Conservation (phyloP, 2,113 vertebrate genomes). For the Phoenicopterus ruber region DNA sequence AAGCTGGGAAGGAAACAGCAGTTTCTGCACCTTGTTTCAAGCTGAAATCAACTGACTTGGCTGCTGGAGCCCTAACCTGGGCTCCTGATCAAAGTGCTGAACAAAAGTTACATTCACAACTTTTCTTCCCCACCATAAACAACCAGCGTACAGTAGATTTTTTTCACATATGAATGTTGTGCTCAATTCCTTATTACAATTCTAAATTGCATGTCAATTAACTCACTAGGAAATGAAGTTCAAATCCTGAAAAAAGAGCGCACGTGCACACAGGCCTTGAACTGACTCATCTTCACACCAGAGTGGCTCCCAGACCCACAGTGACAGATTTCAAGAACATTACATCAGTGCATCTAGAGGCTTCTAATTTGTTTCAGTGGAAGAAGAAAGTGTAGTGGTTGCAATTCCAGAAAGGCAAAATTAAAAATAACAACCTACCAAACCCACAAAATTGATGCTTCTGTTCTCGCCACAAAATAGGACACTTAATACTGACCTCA, state of each 20-base stretch:
- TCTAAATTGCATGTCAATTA: neutral
- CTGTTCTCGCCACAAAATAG: neutral
- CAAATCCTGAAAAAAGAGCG: neutral
- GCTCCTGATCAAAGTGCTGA: neutral
- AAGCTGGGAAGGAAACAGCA: neutral
- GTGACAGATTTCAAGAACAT: neutral
- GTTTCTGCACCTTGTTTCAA: neutral
- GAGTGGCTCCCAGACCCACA: neutral
- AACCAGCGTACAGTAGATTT: neutral
- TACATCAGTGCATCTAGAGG: neutral
- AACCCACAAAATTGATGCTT: neutral
- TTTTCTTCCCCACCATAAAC: neutral
- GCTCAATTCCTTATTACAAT: neutral
- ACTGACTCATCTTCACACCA: constrained; percentile 1
- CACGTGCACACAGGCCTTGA: neutral
- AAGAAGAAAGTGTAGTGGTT: neutral
- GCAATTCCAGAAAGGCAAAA: neutral
- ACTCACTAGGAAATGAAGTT: neutral
- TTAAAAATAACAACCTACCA: neutral
- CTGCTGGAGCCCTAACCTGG: neutral
- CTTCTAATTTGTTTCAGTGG: neutral
- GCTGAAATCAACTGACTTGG: neutral
- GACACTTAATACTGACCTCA: neutral
- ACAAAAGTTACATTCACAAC: neutral
- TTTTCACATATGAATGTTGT: neutral